A percentile compares a stretch with the other conserved stretches of the same genome.
Evolutionary conservation across 2,113 vertebrate species (phyloP).

Genomic region (Xiphorhynchus elegans): DNA sequence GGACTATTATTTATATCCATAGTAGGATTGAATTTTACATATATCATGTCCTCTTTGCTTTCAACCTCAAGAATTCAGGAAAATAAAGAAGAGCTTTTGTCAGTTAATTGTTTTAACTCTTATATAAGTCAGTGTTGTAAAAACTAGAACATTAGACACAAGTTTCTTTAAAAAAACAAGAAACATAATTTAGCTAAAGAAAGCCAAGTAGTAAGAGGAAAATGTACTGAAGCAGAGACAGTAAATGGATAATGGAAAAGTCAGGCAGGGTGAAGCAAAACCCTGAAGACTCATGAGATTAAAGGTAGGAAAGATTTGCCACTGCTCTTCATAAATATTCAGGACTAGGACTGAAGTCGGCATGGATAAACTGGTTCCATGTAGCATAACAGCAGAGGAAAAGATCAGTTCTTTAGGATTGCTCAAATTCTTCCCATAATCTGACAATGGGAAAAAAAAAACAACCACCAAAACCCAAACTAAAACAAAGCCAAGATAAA

Average conservation of each 20-base stretch:
- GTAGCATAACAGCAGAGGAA: background rate
- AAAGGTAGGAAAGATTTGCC: background rate
- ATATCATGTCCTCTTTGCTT: background rate
- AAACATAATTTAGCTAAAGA: background rate
- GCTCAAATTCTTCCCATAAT: background rate
- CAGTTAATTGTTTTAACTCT: background rate
- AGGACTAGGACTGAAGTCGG: background rate
- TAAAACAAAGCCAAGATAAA: background rate
- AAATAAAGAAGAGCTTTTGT: background rate
- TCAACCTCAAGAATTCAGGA: background rate
- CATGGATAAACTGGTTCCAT: background rate
- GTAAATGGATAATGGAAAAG: background rate
- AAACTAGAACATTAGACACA: background rate
- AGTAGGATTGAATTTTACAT: background rate
- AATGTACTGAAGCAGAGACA: background rate
- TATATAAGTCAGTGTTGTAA: too few relatives aligned
- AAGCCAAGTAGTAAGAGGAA: background rate
- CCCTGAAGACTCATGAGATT: background rate
- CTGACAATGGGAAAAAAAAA: background rate
- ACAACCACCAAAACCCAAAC: background rate
- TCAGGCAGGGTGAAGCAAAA: background rate
- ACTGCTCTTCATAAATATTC: background rate
- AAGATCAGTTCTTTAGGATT: background rate
- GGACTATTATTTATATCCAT: background rate
- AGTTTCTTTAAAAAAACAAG: background rate